Evolutionary conservation across 1,140 invertebrate species (phyloP), one percentile per base, ranked within the genome.

Genomic region (Copidosoma floridanum): DNA sequence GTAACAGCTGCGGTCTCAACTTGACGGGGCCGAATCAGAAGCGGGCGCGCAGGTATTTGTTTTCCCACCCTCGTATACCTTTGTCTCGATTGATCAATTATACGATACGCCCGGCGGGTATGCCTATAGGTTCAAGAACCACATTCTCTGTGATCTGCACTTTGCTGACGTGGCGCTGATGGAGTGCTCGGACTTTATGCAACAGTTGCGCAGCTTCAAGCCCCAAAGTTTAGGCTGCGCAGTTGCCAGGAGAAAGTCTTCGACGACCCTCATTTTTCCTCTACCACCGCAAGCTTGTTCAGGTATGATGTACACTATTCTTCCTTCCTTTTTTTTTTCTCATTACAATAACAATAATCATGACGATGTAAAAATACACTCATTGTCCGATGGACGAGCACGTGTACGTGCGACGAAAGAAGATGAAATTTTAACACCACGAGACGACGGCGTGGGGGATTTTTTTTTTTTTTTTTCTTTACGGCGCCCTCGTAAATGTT

Each of bases 121-220:
- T 12, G 29, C 6, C 29, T 8, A 32, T 55, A 83, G 88, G 65
- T 89, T 88, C 82, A 88, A 88, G 72, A 92, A 93, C 78, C 89
- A 92, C 75, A 92, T 94, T 74, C 86, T 93, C 73, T 94, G 92
- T 84, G 90, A 93, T 78, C 83, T 94, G 68, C 92, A 94, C 82
- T 94, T 93, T 76, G 90, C 91, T 69, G 93, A 97, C 88, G 92
- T 96, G 64, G 90, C 92, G 75, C 90, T 95, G 69, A 94, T 95
- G 91, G 93, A 95, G 87, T 93, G 90, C 82, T 93, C 91, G 57
- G 93, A 95, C 85, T 96, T 95, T 82, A 94, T 96, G 91, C 92
- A 95, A 81, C 93, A 96, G 82, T 85, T 97, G 72, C 87, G 93
- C 69, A 91, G 91, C 83, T 96, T 96, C 83, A 96, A 97, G 82